These are phyloP conservation scores for Ammodytes marinus DNA, from an alignment of 2,113 vertebrate species.

Conservation along the genomic window DNA sequence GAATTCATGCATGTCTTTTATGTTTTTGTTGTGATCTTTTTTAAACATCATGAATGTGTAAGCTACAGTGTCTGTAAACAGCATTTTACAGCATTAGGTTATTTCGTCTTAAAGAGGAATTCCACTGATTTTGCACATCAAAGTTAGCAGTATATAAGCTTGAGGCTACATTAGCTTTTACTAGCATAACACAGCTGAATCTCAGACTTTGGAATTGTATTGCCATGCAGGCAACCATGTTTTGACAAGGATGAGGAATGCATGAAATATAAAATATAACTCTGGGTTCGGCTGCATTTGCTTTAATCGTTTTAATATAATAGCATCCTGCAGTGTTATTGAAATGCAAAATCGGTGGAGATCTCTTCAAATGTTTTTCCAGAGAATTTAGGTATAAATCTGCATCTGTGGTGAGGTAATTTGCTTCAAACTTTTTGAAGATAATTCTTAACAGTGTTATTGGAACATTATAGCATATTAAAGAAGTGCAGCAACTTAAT, in stretches of 20 bases:
- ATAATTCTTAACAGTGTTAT: too few relatives aligned
- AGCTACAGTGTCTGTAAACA: neutral
- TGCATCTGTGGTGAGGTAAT: neutral
- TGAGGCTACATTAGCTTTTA: too few relatives aligned
- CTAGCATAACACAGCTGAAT: neutral
- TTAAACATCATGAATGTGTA: neutral
- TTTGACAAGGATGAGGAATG: neutral
- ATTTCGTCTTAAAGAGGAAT: neutral
- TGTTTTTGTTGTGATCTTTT: constrained; percentile 22
- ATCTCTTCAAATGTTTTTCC: neutral
- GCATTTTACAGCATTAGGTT: neutral
- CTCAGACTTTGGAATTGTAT: neutral
- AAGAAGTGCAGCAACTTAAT: neutral
- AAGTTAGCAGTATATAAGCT: too few relatives aligned
- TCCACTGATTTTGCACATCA: neutral
- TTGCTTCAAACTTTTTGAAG: neutral
- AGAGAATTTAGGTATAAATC: neutral
- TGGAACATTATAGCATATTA: neutral
- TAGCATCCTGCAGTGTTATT: too few relatives aligned
- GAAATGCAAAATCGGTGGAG: neutral
- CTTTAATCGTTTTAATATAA: neutral
- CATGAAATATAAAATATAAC: constrained; percentile 1
- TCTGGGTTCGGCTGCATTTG: neutral
- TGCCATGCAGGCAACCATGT: neutral
- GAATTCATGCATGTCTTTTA: constrained; percentile 29